These are phyloP conservation scores for Acanthosepion esculentum DNA, from an alignment of 2,888 invertebrate genomes.

Conservation along the genomic window DNA sequence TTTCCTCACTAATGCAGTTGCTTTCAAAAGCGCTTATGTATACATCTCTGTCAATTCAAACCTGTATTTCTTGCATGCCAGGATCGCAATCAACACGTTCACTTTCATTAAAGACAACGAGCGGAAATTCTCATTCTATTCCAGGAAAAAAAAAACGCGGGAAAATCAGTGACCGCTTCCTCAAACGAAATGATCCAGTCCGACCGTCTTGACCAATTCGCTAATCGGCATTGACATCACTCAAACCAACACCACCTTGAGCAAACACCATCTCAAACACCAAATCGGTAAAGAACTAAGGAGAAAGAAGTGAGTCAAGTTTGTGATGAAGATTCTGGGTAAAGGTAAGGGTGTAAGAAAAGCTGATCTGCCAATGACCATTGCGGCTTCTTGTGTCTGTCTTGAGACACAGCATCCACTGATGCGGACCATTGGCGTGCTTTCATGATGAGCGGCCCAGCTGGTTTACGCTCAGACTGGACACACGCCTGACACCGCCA, in stretches of 20 bases:
- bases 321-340: background rate
- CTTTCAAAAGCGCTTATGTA: too few relatives aligned
- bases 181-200: background rate
- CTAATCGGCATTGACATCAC: background rate
- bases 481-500: background rate
- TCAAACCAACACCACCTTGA: background rate
- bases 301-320: background rate
- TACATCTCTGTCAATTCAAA: background rate
- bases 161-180: background rate
- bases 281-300: background rate
- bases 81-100: too few relatives aligned
- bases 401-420: background rate
- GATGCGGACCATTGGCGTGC: background rate
- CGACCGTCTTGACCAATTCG: background rate
- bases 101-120: background rate
- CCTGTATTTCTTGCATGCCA: background rate
- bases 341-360: background rate
- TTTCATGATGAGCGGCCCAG: background rate
- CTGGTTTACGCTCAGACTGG: background rate
- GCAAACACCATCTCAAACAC: background rate
- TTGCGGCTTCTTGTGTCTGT: background rate
- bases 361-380: too few relatives aligned
- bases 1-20: too few relatives aligned
- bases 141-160: background rate
- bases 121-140: background rate